Evolutionary conservation across 1,140 invertebrate species (phyloP).

Genomic region (Atta cephalotes): DNA sequence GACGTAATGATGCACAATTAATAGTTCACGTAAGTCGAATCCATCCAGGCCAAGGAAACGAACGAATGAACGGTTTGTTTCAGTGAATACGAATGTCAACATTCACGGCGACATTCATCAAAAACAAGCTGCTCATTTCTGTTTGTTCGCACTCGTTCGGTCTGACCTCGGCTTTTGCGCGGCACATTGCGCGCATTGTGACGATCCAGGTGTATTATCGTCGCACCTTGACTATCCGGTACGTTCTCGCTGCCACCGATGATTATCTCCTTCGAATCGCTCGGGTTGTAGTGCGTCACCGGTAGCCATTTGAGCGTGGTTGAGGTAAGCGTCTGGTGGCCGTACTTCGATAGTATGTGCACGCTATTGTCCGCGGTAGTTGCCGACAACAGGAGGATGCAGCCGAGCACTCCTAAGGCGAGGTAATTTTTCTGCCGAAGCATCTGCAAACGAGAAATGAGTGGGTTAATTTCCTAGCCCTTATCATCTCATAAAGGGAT

Average conservation of each 20-base stretch:
- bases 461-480: constrained; percentile 51
- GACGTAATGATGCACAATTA: constrained; percentile 7
- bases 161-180: neutral
- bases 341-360: constrained; percentile 82
- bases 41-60: neutral
- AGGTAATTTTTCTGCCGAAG: constrained; percentile 70
- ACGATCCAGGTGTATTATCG: neutral
- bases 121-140: neutral
- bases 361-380: constrained; percentile 83
- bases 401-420: constrained; percentile 70
- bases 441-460: constrained; percentile 79
- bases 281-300: constrained; percentile 81
- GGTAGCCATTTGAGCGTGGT: constrained; percentile 88
- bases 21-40: neutral
- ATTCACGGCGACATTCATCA: neutral
- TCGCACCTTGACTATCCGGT: constrained; percentile 25
- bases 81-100: neutral
- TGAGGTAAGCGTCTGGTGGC: constrained; percentile 86
- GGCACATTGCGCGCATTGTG: neutral
- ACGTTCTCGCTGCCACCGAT: constrained; percentile 86
- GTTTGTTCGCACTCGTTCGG: neutral
- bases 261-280: constrained; percentile 84
- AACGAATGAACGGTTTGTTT: neutral
- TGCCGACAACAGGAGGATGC: constrained; percentile 69
- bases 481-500: neutral